Conservation (phyloP, 2,113 vertebrate genomes). For the Xiphophorus maculatus region DNA sequence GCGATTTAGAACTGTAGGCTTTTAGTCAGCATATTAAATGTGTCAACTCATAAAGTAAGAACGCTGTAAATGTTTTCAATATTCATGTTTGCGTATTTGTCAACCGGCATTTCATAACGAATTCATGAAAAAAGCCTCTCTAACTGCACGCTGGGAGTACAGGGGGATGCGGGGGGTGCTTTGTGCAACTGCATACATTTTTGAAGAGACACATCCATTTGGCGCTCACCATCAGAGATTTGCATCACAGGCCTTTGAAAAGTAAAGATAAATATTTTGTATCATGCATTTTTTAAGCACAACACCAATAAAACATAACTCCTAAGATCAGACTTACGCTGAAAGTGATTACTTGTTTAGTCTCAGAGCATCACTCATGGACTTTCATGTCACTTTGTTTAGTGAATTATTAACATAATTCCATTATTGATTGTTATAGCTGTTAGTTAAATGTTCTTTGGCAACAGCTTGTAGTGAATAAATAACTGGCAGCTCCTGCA, state of each 20-base stretch:
- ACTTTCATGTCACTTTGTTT: slow-evolving; percentile 76
- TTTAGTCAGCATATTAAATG: slow-evolving; percentile 83
- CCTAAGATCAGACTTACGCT: slow-evolving; percentile 53
- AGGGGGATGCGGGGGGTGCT: slow-evolving; percentile 55
- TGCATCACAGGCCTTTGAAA: slow-evolving; percentile 71
- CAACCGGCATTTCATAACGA: slow-evolving; percentile 83
- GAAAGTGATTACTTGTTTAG: slow-evolving; percentile 58
- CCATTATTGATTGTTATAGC: slow-evolving; percentile 74
- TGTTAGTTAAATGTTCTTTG: slow-evolving; percentile 58
- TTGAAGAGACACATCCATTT: slow-evolving; percentile 80
- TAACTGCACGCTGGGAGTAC: slow-evolving; percentile 50
- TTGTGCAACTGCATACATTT: slow-evolving; percentile 78
- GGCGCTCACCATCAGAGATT: slow-evolving; percentile 75
- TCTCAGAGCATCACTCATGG: slow-evolving; percentile 70
- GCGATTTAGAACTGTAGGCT: slow-evolving; percentile 72
- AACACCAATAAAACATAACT: slow-evolving; percentile 68
- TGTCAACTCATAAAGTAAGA: slow-evolving; percentile 80
- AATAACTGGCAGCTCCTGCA: slow-evolving; percentile 37
- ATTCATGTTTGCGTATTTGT: slow-evolving; percentile 84
- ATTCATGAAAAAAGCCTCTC: slow-evolving; percentile 83
- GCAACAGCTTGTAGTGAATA: slow-evolving; percentile 60
- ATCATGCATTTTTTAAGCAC: slow-evolving; percentile 75
- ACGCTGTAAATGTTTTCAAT: slow-evolving; percentile 80
- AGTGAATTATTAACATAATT: slow-evolving; percentile 80
- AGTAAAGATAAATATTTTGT: slow-evolving; percentile 81